Conservation (phyloP, 2,113 vertebrate species). For the Xenus cinereus region DNA sequence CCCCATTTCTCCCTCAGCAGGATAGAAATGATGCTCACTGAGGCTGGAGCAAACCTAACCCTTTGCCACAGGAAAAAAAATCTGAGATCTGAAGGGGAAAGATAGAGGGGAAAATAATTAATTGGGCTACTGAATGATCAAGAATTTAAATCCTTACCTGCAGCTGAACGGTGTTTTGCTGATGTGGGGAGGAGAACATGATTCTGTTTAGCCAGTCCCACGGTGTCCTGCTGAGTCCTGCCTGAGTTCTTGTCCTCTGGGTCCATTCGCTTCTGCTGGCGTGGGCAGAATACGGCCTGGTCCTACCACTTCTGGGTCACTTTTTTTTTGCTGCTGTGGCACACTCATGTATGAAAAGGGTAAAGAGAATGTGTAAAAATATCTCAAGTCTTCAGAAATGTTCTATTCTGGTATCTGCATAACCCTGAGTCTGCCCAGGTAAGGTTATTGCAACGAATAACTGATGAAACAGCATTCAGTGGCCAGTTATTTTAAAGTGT, state of each 20-base stretch:
- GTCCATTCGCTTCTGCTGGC: not conserved
- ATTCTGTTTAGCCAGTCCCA: not conserved
- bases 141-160: slow-evolving; percentile 17
- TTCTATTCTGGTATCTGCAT: not conserved
- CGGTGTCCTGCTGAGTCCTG: not conserved
- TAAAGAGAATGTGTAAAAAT: not conserved
- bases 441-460: slow-evolving; percentile 66
- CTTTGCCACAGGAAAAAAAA: not conserved
- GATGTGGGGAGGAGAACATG: not conserved
- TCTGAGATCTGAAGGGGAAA: not conserved
- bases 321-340: not conserved
- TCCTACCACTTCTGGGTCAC: fast-evolving
- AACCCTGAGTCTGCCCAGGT: not conserved
- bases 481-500: slow-evolving; percentile 64
- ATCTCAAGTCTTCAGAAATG: not conserved
- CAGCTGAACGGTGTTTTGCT: not conserved
- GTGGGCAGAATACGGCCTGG: not conserved
- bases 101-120: slow-evolving; percentile 1
- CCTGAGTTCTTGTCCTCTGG: not conserved
- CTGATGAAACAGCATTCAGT: slow-evolving; percentile 52
- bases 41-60: not conserved
- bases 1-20: slow-evolving; percentile 1
- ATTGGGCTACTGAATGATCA: not conserved
- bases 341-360: not conserved
- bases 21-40: not conserved